Evolutionary conservation across 2,888 invertebrate genomes (phyloP).

Genomic region (Halocaridina rubra): DNA sequence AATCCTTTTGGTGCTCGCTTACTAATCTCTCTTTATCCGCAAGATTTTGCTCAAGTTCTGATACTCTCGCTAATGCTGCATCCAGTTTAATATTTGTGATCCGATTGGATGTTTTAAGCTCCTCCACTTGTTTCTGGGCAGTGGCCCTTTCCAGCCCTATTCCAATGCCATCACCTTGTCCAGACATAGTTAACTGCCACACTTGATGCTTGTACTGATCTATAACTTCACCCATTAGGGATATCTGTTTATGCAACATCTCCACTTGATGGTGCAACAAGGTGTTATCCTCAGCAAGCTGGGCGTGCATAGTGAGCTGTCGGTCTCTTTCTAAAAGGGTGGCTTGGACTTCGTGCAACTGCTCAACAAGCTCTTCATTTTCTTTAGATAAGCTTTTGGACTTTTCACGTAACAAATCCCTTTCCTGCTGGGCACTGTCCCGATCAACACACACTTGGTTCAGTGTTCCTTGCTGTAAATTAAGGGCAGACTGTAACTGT

Average conservation of each 20-base stretch:
- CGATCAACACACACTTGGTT: constrained; percentile 16
- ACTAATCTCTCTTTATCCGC: constrained; percentile 23
- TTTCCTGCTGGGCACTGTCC: constrained; percentile 28
- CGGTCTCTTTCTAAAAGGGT: constrained; percentile 35
- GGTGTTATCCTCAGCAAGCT: constrained; percentile 21
- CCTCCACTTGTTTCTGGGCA: constrained; percentile 18
- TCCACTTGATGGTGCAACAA: constrained; percentile 27
- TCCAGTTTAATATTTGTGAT: constrained; percentile 12
- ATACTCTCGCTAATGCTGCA: constrained; percentile 19
- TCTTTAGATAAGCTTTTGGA: constrained; percentile 12
- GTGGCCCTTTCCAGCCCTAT: constrained; percentile 19
- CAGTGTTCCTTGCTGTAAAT: constrained; percentile 20
- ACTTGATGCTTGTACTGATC: constrained; percentile 36
- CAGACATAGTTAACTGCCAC: constrained; percentile 7
- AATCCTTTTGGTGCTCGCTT: constrained; percentile 3
- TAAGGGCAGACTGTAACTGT: constrained; percentile 27
- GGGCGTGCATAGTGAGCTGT: constrained; percentile 29
- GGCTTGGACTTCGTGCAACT: constrained; percentile 24
- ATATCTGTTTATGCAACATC: constrained; percentile 25
- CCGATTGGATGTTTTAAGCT: constrained; percentile 23
- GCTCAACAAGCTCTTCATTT: constrained; percentile 14
- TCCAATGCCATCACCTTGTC: neutral
- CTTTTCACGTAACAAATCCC: constrained; percentile 21
- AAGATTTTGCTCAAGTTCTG: constrained; percentile 4
- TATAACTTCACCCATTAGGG: constrained; percentile 46